Base-by-base conservation (phyloP, 2,113 vertebrate species). In the Boleophthalmus pectinirostris region DNA sequence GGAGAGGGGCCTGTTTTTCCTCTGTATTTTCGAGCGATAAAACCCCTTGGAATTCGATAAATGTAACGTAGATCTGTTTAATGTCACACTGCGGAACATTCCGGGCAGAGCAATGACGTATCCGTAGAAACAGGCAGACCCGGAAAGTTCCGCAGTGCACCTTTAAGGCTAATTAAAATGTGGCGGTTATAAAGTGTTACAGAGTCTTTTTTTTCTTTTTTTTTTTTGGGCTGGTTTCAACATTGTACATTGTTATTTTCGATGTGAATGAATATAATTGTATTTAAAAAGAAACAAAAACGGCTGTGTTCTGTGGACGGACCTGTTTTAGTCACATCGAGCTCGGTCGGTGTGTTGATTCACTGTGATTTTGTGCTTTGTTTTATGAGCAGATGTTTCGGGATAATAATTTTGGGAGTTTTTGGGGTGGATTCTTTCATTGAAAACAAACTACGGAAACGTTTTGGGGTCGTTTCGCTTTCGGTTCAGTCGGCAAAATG, bases 301-400 rank as follows among this genome's bases (percentile, higher is more conserved):
- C 79, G 77, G 56, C 33, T 5, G 69, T 78, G 85, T 91, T 87
- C 82, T 76, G 79, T 90, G 68, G 57, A 85, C 54, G 88, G 89
- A 89, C 86, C 86, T 90, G 89, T 90, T 88, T 69, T 78, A 80
- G 70, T 33, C 88, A 83, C 88, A 85, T 85, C 84, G 78, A 69
- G 77, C 75, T 71, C 74, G 89, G 86, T 71, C 75, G 89, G 86
- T 89, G 90, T 88, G 90, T 89, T 87, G 73, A 88, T 84, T 90
- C 89, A 91, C 90, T 92, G 90, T 92, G 89, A 90, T 80, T 83
- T 74, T 87, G 77, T 74, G 82, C 85, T 85, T 71, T 81, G 81
- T 58, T 78, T 82, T 23, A 57, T 53, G 54, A 82, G 77, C 66
- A 72, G 38, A 82, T 88, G 88, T 89, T 90, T 81, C 86, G 80